Base-by-base conservation (phyloP, 2,888 invertebrate genomes). In the Protophormia terraenovae region DNA sequence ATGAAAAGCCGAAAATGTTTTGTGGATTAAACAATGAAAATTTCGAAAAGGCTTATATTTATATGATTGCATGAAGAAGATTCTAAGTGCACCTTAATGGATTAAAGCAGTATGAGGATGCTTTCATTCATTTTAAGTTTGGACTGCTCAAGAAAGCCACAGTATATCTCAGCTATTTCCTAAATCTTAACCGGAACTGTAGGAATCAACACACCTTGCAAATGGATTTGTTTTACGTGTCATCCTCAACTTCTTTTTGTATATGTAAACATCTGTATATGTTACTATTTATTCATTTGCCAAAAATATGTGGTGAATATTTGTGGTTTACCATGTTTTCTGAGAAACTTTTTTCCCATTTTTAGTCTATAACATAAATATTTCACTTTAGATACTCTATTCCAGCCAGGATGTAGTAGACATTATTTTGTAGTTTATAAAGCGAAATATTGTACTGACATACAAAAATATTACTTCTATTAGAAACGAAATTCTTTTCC, bases 291-390 rank as follows among this genome's bases (percentile, higher is more conserved):
- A 62, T 71, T 71, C 62, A 76, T 71, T 64, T 66, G 71, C 76
- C 58, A 45, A 47, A 83, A 72, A 45, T 66, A 60, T 77, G 83
- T 78, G 77, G 77, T 78, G 77, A 71, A 67, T 78, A 67, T 67
- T 73, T 83, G 83, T 67, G 83, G 83, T 55, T 64, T 71, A 27
- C 19, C 47, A 78, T 69, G 50, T 62, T 71, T 62, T 62, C 2
- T 22, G 22, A n/a, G 24, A 41, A 38, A 79, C 4, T 50, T 79
- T 72, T 32, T 79, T 38, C 71, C 19, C 50, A 53, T 32, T 79
- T 60, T 10, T 60, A 69, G 38, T 67, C 58, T 58, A 67, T 66
- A n/a, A n/a, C n/a, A n/a, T n/a, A 29, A 32, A 45, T 66, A 3
- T 58, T 66, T 77, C 67, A 47, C 12, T 77, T 69, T 19, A 16